phyloP scores from a whole-genome alignment of 2,113 vertebrate species.

The Gallinago media region DNA sequence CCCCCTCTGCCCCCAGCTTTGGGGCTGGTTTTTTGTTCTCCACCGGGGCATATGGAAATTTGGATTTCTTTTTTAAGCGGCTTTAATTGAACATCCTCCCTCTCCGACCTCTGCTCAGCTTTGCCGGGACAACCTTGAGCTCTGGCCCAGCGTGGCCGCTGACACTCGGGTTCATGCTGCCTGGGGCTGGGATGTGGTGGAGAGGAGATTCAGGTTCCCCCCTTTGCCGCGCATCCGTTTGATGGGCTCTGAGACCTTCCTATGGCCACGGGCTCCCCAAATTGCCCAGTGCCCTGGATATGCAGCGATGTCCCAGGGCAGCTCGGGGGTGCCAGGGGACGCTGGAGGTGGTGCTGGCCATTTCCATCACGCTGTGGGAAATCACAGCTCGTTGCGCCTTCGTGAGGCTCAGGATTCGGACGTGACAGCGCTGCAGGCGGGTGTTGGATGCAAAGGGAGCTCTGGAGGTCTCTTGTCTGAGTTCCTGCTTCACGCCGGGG shows the following conservation, averaged over 20 bases:
- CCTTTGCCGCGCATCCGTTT: accelerated
- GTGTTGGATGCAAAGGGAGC: background rate
- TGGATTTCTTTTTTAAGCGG: conserved; percentile 66
- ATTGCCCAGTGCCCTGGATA: accelerated
- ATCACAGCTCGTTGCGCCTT: background rate
- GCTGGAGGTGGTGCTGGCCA: background rate
- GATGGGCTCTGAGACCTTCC: background rate
- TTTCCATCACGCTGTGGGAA: background rate
- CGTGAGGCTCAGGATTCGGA: background rate
- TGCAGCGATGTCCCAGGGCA: background rate
- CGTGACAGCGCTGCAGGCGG: background rate
- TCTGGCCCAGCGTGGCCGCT: accelerated
- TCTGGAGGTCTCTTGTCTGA: accelerated
- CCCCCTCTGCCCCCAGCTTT: background rate
- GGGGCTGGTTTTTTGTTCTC: background rate
- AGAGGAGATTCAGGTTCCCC: accelerated
- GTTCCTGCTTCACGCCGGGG: background rate
- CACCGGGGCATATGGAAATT: conserved; percentile 37
- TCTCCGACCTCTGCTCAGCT: background rate
- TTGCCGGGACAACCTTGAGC: conserved; percentile 28
- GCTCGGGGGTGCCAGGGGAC: too few species aligned
- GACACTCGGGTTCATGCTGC: accelerated
- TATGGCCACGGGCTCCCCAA: accelerated
- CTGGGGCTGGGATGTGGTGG: background rate
- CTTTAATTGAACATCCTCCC: conserved; percentile 59